Evolutionary conservation across 2,797 vertebrate species (phyloP).

Genomic region (Calcarius lapponicus): DNA sequence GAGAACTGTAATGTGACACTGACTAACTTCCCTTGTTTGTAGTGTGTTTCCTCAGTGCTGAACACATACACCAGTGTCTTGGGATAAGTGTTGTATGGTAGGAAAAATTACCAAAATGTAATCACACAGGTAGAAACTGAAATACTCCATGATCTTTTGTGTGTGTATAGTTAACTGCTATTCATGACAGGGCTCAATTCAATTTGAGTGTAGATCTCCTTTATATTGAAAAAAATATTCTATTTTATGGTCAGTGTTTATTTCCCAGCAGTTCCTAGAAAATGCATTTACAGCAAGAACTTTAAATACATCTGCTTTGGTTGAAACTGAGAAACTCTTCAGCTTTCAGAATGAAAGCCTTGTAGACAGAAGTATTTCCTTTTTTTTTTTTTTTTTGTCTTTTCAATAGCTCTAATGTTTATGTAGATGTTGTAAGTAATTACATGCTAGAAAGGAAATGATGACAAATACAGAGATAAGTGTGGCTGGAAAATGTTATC

Average conservation of each 20-base stretch:
- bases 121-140: not conserved
- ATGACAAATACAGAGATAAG: not conserved
- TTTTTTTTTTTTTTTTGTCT: not conserved
- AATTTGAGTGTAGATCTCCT: not conserved
- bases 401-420: not conserved
- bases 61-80: conserved; percentile 14
- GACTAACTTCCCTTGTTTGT: conserved; percentile 49
- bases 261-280: not conserved
- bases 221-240: not conserved
- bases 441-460: not conserved
- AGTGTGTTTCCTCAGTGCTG: conserved; percentile 35
- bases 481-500: not conserved
- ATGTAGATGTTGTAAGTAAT: not conserved
- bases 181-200: not conserved
- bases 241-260: not conserved
- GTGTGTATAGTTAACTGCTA: not conserved
- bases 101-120: not conserved
- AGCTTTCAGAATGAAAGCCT: not conserved
- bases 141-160: not conserved
- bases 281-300: not conserved
- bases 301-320: not conserved
- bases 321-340: not conserved
- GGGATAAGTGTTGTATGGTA: conserved; percentile 57
- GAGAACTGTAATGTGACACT: not conserved
- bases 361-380: not conserved